Evolutionary conservation across 2,888 invertebrate species (phyloP).

Genomic region (Oscheius sp.): DNA sequence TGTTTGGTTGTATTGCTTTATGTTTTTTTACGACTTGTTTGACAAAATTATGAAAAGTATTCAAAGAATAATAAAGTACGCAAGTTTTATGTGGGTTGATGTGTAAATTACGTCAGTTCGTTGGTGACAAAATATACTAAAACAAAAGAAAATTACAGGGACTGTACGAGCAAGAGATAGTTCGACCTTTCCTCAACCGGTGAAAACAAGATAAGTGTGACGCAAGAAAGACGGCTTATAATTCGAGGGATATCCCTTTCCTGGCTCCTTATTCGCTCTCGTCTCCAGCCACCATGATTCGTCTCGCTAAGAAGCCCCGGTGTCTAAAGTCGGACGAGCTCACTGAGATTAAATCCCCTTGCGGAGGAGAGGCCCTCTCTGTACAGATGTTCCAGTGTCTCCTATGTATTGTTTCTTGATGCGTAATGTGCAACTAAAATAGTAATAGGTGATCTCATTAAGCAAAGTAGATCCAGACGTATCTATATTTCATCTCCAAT

Average conservation of each 20-base stretch:
- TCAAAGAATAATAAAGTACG: neutral
- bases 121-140: too few species aligned
- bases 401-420: neutral
- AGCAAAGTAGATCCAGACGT: constrained; percentile 30
- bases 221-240: constrained; percentile 23
- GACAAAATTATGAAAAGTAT: neutral
- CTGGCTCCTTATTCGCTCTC: constrained; percentile 31
- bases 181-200: too few species aligned
- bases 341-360: neutral
- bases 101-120: too few species aligned
- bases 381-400: neutral
- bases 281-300: constrained; percentile 23
- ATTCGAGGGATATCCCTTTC: constrained; percentile 29
- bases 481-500: constrained; percentile 32
- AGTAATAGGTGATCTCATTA: neutral
- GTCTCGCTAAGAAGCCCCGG: constrained; percentile 13
- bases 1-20: constrained; percentile 33
- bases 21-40: neutral
- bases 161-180: too few species aligned
- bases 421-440: neutral
- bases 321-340: constrained; percentile 9
- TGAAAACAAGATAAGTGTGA: constrained; percentile 6
- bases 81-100: neutral
- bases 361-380: neutral
- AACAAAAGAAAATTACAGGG: too few species aligned